Evolutionary conservation across 2,888 invertebrate species (phyloP), one percentile per base, ranked within the genome.

Genomic region (Habroteleia sp.): DNA sequence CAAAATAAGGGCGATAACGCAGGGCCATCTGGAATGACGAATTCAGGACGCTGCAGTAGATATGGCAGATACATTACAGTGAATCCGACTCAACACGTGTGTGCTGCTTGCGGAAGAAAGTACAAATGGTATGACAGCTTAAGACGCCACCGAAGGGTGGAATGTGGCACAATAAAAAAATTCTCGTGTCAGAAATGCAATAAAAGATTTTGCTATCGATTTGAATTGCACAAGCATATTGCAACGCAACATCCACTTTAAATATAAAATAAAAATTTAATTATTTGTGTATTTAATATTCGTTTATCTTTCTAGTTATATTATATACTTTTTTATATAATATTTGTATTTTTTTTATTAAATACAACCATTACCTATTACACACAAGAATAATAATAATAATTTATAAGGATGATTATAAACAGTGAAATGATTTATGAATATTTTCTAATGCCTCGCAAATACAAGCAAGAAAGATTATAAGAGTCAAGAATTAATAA

Each of bases 121-220:
- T 90, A 90, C 79, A 88, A 87, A 58, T 87, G 89, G 85, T 69
- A 82, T 14, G 88, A 88, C 74, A 89, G 89, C 37, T 79, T 89
- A 11, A 85, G 84, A 39, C 86, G 90, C 10, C 90, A 90, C 77
- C 84, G 89, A 62, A 83, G 89, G 33, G 88, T 89, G n/a, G 90
- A 90, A 37, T 90, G 90, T 65, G 89, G 89, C 63, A 88, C 88
- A 63, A 87, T 84, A 29, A 89, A 87, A 63, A 84, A 80, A 74
- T 89, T 87, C 66, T 69, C 84, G 0, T 90, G 90, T 77, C 79
- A 82, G 27, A 72, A 82, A 1, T 90, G 90, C 77, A 80, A 85
- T 3, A 86, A 83, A 37, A 85, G 87, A 72, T 90, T 89, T 76
- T 90, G 89, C 63, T 89, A 90, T 66, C 83, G 88, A 74, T 89